Conservation (phyloP, 2,797 vertebrate genomes). For the Otolemur crassicaudatus region DNA sequence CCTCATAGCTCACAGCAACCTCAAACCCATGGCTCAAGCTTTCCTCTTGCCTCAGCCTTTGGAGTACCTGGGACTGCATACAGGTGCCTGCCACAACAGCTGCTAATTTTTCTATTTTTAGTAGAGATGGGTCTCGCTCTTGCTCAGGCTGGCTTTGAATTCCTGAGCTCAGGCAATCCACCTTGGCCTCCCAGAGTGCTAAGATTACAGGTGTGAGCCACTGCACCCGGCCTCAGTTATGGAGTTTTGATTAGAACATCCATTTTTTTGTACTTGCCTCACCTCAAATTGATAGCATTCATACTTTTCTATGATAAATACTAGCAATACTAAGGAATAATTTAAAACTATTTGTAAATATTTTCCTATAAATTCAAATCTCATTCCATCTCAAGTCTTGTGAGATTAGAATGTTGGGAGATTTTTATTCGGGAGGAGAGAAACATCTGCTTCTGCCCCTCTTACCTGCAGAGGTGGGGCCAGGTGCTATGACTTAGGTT, state of each 20-base stretch:
- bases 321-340: not conserved
- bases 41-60: too few species aligned
- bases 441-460: not conserved
- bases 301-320: conserved; percentile 15
- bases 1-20: too few species aligned
- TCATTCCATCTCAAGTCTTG: not conserved
- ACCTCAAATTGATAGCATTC: not conserved
- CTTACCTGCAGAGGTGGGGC: not conserved
- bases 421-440: not conserved
- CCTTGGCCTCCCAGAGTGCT: too few species aligned
- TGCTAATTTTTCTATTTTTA: too few species aligned
- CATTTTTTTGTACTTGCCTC: not conserved
- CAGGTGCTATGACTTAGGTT: not conserved
- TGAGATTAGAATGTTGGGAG: not conserved
- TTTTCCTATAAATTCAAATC: not conserved
- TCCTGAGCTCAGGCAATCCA: too few species aligned
- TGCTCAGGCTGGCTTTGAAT: too few species aligned
- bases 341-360: not conserved
- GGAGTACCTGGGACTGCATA: too few species aligned
- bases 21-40: too few species aligned
- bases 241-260: not conserved
- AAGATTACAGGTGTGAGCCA: too few species aligned
- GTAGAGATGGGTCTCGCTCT: too few species aligned
- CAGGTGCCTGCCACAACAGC: too few species aligned
- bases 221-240: not conserved